Conservation (phyloP, 1,140 invertebrate species). For the Bombus fervidus region DNA sequence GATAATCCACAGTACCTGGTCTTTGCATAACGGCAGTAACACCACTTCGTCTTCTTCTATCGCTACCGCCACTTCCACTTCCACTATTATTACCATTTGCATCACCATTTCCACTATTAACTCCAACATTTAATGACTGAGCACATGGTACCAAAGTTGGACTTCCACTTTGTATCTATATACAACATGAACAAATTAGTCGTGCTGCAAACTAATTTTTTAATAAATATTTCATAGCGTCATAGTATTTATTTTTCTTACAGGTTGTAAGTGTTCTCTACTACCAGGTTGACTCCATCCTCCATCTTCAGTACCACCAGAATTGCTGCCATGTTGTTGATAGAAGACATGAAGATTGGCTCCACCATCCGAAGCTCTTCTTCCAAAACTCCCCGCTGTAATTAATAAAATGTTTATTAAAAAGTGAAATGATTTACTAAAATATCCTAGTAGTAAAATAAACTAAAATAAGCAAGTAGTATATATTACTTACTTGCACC, state of each 20-base stretch:
- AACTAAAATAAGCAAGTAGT: too few species aligned
- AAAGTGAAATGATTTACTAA: constrained; percentile 1
- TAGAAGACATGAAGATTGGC: constrained; percentile 94
- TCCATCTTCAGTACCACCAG: constrained; percentile 81
- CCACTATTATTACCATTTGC: constrained; percentile 79
- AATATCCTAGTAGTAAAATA: too few species aligned
- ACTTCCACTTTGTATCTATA: constrained; percentile 80
- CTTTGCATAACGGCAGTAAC: constrained; percentile 92
- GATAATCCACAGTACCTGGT: constrained; percentile 86
- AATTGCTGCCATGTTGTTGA: constrained; percentile 82
- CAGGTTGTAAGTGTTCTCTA: constrained; percentile 84
- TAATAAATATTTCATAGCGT: not conserved
- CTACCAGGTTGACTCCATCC: constrained; percentile 87
- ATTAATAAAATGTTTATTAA: constrained; percentile 29
- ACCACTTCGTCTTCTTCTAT: constrained; percentile 89
- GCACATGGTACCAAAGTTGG: constrained; percentile 82
- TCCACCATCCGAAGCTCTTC: constrained; percentile 97
- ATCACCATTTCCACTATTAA: constrained; percentile 76
- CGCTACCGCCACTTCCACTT: constrained; percentile 76
- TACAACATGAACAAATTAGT: not conserved
- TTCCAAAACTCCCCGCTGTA: constrained; percentile 90
- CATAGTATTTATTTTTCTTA: constrained; percentile 63
- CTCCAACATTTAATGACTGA: constrained; percentile 79
- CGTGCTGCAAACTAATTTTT: not conserved
- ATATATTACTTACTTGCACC: constrained; percentile 87